Evolutionary conservation across 1,140 invertebrate species (phyloP).

Genomic region (Proctacanthus coquilletti): DNA sequence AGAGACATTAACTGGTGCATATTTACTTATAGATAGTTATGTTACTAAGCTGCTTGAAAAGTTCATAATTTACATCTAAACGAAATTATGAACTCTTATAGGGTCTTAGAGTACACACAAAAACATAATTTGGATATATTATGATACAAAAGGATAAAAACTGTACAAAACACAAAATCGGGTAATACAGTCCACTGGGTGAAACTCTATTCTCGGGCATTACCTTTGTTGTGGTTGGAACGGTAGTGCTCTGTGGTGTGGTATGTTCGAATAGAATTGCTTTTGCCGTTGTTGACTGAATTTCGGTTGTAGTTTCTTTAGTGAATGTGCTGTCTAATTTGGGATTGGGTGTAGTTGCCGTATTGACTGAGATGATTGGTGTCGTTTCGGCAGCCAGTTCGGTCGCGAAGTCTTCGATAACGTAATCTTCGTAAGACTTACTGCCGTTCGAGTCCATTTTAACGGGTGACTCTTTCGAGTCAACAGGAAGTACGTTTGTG

Average conservation of each 20-base stretch:
- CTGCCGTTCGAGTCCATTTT: background rate
- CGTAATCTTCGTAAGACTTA: slow-evolving; percentile 13
- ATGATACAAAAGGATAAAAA: too few species aligned
- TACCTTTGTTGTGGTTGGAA: background rate
- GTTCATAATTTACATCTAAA: too few species aligned
- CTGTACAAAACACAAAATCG: too few species aligned
- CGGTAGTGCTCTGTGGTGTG: background rate
- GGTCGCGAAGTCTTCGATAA: slow-evolving; percentile 8
- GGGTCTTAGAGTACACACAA: too few species aligned
- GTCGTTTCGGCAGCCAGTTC: slow-evolving; percentile 6
- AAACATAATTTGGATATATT: too few species aligned
- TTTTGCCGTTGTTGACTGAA: background rate
- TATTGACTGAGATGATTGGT: slow-evolving; percentile 2
- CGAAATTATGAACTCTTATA: too few species aligned
- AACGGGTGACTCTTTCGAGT: background rate
- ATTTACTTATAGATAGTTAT: too few species aligned
- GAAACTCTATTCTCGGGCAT: too few species aligned
- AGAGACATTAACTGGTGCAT: too few species aligned
- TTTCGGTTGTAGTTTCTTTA: slow-evolving; percentile 1
- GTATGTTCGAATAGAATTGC: background rate
- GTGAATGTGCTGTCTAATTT: background rate
- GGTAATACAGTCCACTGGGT: too few species aligned
- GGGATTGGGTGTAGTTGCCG: background rate
- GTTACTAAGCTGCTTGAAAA: too few species aligned
- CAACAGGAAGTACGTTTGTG: background rate